Conservation (phyloP, 2,888 invertebrate genomes). For the Volucella inanis region DNA sequence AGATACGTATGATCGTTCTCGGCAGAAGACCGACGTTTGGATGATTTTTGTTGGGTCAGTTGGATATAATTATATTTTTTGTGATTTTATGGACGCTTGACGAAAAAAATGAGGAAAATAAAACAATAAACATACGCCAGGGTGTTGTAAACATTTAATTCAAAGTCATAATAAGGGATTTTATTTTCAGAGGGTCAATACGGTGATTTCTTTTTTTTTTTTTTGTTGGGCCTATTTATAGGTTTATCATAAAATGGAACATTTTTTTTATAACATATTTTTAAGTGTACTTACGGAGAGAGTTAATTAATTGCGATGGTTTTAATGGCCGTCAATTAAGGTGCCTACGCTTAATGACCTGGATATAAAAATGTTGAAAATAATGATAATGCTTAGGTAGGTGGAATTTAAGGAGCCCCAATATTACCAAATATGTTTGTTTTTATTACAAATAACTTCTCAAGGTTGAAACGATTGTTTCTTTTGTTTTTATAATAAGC, state of each 20-base stretch:
- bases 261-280: slow-evolving; percentile 17
- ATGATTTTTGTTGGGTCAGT: slow-evolving; percentile 21
- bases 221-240: slow-evolving; percentile 36
- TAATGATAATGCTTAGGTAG: too few relatives aligned
- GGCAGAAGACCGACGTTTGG: neutral
- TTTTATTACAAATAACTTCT: too few relatives aligned
- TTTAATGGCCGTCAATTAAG: too few relatives aligned
- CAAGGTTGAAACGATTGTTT: too few relatives aligned
- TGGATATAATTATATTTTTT: slow-evolving; percentile 32
- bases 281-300: slow-evolving; percentile 1
- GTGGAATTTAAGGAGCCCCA: too few relatives aligned
- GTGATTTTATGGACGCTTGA: slow-evolving; percentile 6
- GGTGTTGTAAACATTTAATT: slow-evolving; percentile 40
- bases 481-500: too few relatives aligned
- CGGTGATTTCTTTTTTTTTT: slow-evolving; percentile 34
- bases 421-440: too few relatives aligned
- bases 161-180: slow-evolving; percentile 33
- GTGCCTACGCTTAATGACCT: too few relatives aligned
- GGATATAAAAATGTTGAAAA: too few relatives aligned
- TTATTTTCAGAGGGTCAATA: slow-evolving; percentile 24
- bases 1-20: neutral
- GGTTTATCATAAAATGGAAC: slow-evolving; percentile 31
- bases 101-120: neutral
- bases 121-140: slow-evolving; percentile 23
- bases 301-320: slow-evolving; percentile 9